Base-by-base conservation (phyloP, 2,888 invertebrate species). In the Alitta virens region DNA sequence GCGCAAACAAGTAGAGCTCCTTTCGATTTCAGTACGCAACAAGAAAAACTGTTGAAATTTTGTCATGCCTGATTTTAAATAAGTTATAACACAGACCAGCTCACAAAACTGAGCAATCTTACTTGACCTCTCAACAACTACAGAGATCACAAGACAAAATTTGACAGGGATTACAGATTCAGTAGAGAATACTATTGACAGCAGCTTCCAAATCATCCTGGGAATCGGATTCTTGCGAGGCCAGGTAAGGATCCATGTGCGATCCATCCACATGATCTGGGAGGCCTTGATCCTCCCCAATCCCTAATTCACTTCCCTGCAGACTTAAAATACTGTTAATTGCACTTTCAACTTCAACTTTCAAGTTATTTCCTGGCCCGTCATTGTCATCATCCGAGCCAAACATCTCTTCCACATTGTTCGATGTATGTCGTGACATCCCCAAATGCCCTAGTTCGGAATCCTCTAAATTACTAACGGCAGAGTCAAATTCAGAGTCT, bases 171-270 rank as follows among this genome's bases (percentile, higher is more conserved):
- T 7, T 33, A 33, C 12, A n/a, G n/a, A 33, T 33, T 33, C 33
- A 33, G 33, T 33, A 33, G 12, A 60, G 46, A 54, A 60, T 60
- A 60, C 60, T 60, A 25, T 60, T 52, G 18, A 60, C 60, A 26
- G 60, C 60, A 42, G 60, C 60, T 33, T 60, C 60, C 25, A 60
- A 27, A 21, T 60, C 60, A 21, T 60, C 60, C 43, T 60, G 53
- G 53, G n/a, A 21, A 46, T 46, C 33, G 21, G 25, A 24, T 27
- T 57, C 57, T 12, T 43, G 43, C 23, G 27, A 26, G 43, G 25
- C 56, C n/a, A 25, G 3, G 23, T 33, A 33, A 24, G 56, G 25
- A 18, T 21, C 51, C 2, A 18, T n/a, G 12, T 33, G 18, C 16
- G 49, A n/a, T 3, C 26, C 25, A 27, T 58, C 25, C 21, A 21